These are phyloP conservation scores for Epiblema foenella DNA, from an alignment of 2,888 invertebrate genomes.

Conservation along the genomic window DNA sequence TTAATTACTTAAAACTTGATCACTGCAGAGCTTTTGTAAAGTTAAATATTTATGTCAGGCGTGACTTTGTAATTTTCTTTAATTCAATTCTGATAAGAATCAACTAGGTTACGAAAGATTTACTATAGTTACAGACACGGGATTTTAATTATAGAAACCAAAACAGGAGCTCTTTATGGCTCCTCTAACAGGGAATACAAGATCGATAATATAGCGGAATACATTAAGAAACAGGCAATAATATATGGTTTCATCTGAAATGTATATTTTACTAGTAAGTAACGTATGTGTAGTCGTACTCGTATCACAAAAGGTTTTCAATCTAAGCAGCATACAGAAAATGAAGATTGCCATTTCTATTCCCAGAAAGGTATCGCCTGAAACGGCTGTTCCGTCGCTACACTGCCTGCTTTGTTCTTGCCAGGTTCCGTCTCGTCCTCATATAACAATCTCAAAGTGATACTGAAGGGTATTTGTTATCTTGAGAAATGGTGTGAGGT, in stretches of 20 bases:
- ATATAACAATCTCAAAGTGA: conserved; percentile 39
- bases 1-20: conserved; percentile 3
- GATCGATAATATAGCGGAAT: no score
- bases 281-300: not conserved
- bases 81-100: conserved; percentile 23
- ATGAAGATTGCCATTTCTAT: conserved; percentile 40
- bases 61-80: conserved; percentile 34
- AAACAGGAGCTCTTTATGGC: no score
- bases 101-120: not conserved
- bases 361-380: conserved; percentile 38
- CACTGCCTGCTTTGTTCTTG: conserved; percentile 38
- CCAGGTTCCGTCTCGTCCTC: conserved; percentile 28
- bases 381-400: conserved; percentile 34
- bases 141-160: not conserved
- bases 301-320: conserved; percentile 16
- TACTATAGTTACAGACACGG: not conserved
- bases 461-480: no score
- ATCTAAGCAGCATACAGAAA: conserved; percentile 30
- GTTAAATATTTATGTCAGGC: conserved; percentile 22
- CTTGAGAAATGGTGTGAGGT: no score
- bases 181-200: no score
- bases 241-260: not conserved
- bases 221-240: no score
- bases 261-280: not conserved
- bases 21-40: conserved; percentile 16